These are phyloP conservation scores for Cynopterus sphinx DNA, from an alignment of 2,797 vertebrate species.

Conservation along the genomic window DNA sequence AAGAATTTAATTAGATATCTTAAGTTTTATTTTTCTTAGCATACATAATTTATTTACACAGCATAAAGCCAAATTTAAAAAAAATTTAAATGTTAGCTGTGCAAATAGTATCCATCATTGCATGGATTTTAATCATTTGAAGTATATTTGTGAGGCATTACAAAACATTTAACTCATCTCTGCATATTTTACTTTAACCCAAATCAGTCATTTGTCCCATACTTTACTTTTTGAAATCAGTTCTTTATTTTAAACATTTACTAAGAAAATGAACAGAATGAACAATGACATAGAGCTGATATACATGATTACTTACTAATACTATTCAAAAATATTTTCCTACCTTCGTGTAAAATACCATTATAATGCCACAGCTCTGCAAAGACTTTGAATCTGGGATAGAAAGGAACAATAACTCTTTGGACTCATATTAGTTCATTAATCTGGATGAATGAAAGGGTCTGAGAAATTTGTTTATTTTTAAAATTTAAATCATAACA, in stretches of 20 bases:
- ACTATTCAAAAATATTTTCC: neutral
- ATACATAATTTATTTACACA: neutral
- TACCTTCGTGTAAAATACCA: neutral
- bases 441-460: neutral
- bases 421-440: neutral
- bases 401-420: neutral
- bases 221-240: neutral
- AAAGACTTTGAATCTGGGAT: neutral
- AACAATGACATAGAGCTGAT: neutral
- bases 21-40: neutral
- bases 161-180: neutral
- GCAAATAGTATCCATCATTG: neutral
- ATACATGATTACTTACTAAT: neutral
- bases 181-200: neutral
- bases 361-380: neutral
- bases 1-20: conserved; percentile 52
- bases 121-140: neutral
- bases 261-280: neutral
- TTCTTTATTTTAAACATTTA: neutral
- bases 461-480: neutral
- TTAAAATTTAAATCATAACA: neutral
- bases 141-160: neutral
- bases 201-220: neutral
- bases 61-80: neutral
- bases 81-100: neutral